Percentiles rank a stretch among this genome's conserved stretches.
phyloP scores from a whole-genome alignment of 2,888 invertebrate species.

The Gonocerus acuteangulatus region DNA sequence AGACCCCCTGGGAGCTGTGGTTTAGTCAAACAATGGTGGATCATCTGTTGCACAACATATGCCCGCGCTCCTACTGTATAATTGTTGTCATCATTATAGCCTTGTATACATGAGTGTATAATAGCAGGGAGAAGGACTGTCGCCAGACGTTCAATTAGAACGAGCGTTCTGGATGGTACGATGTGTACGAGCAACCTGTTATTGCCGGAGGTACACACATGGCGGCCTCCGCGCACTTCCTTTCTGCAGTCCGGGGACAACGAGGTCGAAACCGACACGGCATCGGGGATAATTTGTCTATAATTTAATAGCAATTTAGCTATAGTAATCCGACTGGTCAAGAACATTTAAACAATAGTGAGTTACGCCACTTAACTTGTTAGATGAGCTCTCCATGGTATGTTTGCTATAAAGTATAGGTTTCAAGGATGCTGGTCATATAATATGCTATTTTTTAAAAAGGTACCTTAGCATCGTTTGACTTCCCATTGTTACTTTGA shows the following conservation, averaged over 20 bases:
- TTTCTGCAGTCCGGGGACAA: background rate
- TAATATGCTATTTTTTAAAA: too few relatives aligned
- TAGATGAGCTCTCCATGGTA: too few relatives aligned
- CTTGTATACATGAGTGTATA: background rate
- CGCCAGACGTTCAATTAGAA: background rate
- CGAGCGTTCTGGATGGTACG: background rate
- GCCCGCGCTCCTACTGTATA: background rate
- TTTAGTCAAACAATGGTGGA: background rate
- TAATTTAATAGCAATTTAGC: background rate
- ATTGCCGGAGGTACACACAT: background rate
- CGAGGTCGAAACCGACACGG: too few relatives aligned
- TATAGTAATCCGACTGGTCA: too few relatives aligned
- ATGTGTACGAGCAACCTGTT: background rate
- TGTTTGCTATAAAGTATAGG: too few relatives aligned
- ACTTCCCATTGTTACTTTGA: too few relatives aligned
- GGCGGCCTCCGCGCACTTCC: background rate
- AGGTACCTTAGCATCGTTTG: too few relatives aligned
- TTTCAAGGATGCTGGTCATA: too few relatives aligned
- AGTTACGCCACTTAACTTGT: too few relatives aligned
- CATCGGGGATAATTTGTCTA: background rate
- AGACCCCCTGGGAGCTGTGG: too few relatives aligned
- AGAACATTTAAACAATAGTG: too few relatives aligned
- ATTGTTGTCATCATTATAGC: constrained; percentile 1
- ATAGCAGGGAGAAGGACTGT: background rate
- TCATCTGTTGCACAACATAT: constrained; percentile 1